Base-by-base conservation (phyloP, 35 echinoderm and acorn worm species). In the Hemicentrotus pulcherrimus region DNA sequence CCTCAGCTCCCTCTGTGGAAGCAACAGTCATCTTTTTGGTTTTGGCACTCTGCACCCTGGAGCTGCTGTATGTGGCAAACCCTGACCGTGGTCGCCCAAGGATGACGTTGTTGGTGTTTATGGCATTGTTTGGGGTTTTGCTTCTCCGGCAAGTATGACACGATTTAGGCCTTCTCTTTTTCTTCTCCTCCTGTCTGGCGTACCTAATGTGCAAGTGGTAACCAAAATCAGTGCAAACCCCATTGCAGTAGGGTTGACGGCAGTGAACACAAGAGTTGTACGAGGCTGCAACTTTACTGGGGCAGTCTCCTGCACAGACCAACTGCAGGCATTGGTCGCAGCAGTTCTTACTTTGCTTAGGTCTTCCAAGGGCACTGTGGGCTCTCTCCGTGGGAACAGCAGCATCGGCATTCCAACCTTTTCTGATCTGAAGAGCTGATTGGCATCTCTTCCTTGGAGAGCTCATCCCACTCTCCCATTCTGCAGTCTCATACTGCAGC, bases 11-110 rank as follows among this genome's bases (percentile, higher is more conserved):
- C 6, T 88, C 92, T 46, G 94, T 86, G 32, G 94, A 91, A 24
- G 96, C 94, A 18, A 96, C 95, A 2, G 90, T 60, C 95, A 99
- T 96, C n/a, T 55, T 94, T 31, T 87, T 92, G 31, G 95, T 47
- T 52, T 98, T 97, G 50, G 88, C 52, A 5, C 32, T 95, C 70
- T 95, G 92, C 46, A 96, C 95, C 70, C 96, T 95, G 7, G 96
- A 91, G 91, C 97, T 99, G 32, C 96, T 99, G 88, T 97, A 99
- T 10, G 98, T 99, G 0, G 98, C 97, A 94, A 97, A 99, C 47
- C 96, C 95, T 50, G 98, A 99, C 60, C 95, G 96, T 3, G 98
- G 98, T 89, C 98, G 95, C 7, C 98, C 98, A 19, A 99, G 95
- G 46, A 99, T 95, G 46, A 95, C 61, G 46, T 97, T 96, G 94